These are phyloP conservation scores for Bombyx huttoni DNA, from an alignment of 2,888 invertebrate genomes.

Conservation along the genomic window DNA sequence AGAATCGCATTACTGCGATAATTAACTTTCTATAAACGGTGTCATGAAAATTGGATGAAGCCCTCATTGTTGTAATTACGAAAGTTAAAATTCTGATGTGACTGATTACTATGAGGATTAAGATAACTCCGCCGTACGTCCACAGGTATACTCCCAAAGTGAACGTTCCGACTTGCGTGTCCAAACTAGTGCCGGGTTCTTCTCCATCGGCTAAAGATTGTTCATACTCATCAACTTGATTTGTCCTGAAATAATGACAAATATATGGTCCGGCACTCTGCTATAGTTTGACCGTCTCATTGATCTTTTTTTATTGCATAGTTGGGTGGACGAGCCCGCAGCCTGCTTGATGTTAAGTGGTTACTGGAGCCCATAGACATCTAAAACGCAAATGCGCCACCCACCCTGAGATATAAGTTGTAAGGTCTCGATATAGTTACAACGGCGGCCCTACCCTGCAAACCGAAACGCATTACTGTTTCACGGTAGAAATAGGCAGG, in stretches of 20 bases:
- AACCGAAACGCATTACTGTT: no score
- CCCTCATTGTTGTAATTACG: slow-evolving; percentile 74
- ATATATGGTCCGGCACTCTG: no score
- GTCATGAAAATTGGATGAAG: slow-evolving; percentile 80
- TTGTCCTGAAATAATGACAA: slow-evolving; percentile 37
- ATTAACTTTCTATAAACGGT: slow-evolving; percentile 81
- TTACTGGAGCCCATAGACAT: no score
- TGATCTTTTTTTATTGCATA: no score
- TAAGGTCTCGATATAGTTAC: no score
- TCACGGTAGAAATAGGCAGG: no score
- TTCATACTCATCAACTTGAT: slow-evolving; percentile 40
- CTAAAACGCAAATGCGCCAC: no score
- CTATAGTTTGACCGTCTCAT: no score
- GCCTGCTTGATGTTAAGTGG: no score
- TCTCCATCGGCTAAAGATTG: slow-evolving; percentile 27
- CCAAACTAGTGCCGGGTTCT: slow-evolving; percentile 34
- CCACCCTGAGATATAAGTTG: no score
- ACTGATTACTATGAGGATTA: slow-evolving; percentile 54
- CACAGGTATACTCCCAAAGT: slow-evolving; percentile 44
- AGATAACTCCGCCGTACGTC: slow-evolving; percentile 39
- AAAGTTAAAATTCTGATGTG: slow-evolving; percentile 72
- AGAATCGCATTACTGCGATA: slow-evolving; percentile 80
- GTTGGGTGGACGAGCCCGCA: no score
- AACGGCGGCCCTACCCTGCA: no score
- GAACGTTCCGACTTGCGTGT: slow-evolving; percentile 34